Evolutionary conservation across 2,113 vertebrate genomes (phyloP).

Genomic region (Manacus vitellinus): DNA sequence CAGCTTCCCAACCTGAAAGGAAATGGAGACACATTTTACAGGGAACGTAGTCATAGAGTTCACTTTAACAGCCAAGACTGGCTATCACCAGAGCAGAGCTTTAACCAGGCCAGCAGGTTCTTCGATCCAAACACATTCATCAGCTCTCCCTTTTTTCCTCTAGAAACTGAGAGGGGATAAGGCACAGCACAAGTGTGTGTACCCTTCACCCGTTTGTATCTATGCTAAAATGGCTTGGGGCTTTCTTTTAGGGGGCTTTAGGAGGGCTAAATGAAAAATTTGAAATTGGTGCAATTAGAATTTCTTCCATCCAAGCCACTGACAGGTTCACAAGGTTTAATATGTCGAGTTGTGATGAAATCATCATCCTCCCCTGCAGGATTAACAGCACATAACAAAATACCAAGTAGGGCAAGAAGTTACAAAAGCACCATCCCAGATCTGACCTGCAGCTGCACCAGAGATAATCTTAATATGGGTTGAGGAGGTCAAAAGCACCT

Average conservation of each 20-base stretch:
- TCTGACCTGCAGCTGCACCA: background rate
- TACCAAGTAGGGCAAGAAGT: background rate
- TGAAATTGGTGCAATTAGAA: background rate
- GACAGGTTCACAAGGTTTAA: background rate
- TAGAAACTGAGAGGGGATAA: background rate
- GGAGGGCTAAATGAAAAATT: background rate
- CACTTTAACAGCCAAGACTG: slow-evolving; percentile 43
- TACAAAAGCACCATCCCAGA: background rate
- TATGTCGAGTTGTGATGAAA: background rate
- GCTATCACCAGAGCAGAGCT: slow-evolving; percentile 65
- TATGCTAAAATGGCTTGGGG: background rate
- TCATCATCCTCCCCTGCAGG: background rate
- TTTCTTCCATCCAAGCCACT: background rate
- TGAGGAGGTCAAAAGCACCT: background rate
- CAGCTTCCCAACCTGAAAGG: slow-evolving; percentile 92
- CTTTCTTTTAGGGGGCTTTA: background rate
- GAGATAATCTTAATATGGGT: background rate
- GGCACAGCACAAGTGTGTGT: background rate
- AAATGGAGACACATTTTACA: slow-evolving; percentile 73
- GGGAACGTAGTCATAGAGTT: slow-evolving; percentile 23
- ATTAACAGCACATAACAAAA: background rate
- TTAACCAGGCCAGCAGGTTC: slow-evolving; percentile 67
- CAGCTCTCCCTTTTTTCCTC: background rate
- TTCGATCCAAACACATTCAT: background rate
- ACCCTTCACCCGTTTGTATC: background rate